Conservation (phyloP, 2,888 invertebrate genomes). For the Sepiola atlantica region DNA sequence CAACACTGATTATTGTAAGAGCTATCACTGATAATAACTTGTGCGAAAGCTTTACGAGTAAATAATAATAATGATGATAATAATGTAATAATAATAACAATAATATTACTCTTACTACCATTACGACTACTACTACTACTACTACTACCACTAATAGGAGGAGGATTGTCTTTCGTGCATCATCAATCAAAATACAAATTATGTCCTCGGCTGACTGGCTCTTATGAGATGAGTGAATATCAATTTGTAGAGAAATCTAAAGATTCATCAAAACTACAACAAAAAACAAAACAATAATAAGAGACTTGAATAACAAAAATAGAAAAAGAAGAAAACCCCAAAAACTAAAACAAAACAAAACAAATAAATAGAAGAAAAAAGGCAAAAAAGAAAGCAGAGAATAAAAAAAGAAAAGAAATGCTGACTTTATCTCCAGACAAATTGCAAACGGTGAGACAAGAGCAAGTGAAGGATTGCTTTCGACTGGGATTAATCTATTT, state of each 20-base stretch:
- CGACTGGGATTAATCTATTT: not conserved
- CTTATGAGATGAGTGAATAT: not conserved
- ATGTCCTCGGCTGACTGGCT: not conserved
- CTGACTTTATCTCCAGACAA: constrained; percentile 32
- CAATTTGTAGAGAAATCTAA: not conserved
- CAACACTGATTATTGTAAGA: too few relatives aligned
- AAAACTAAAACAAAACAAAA: not conserved
- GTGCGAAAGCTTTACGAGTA: too few relatives aligned
- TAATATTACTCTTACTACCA: too few relatives aligned
- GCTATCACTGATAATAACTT: too few relatives aligned
- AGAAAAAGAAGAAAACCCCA: not conserved
- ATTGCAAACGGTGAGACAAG: not conserved
- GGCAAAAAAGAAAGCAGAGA: not conserved
- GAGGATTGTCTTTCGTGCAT: not conserved
- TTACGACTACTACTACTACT: too few relatives aligned
- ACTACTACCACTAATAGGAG: too few relatives aligned
- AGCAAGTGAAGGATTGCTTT: not conserved
- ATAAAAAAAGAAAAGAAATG: not conserved
- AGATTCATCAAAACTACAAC: not conserved
- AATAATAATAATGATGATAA: too few relatives aligned
- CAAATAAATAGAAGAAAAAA: not conserved
- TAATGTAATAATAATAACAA: not conserved
- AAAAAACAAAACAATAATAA: not conserved
- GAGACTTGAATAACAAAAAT: not conserved
- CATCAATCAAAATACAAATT: not conserved